A percentile compares a stretch with the other conserved stretches of the same genome.
Evolutionary conservation across 2,113 vertebrate species (phyloP).

Genomic region (Progne subis): DNA sequence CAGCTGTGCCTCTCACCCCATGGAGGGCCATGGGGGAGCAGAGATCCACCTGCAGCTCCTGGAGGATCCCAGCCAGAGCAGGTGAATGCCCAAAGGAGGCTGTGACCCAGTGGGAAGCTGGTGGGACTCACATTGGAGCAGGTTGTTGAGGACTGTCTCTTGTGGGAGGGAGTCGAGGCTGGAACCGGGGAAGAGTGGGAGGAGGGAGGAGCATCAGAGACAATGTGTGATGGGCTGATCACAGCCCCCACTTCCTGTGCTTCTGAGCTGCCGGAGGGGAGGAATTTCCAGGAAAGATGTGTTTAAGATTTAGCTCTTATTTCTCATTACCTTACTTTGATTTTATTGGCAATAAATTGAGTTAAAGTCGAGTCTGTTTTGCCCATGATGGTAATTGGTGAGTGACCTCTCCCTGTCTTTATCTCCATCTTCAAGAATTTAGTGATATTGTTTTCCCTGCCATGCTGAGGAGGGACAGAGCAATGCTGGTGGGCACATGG

Average conservation of each 20-base stretch:
- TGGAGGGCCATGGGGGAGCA: too few species aligned
- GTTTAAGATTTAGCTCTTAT: neutral
- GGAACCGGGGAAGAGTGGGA: neutral
- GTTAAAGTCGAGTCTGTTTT: neutral
- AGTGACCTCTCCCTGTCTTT: neutral
- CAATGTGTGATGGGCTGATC: neutral
- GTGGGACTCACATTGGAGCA: neutral
- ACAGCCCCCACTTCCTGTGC: neutral
- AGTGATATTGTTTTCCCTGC: neutral
- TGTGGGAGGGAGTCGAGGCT: neutral
- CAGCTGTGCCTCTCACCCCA: neutral
- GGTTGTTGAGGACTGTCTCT: neutral
- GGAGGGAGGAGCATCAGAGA: neutral
- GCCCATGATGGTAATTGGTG: neutral
- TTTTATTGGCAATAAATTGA: neutral
- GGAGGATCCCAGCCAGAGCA: neutral
- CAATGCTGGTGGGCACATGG: neutral
- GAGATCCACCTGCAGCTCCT: neutral
- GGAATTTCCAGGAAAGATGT: neutral
- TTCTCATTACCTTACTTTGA: neutral
- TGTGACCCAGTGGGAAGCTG: neutral
- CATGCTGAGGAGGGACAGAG: neutral
- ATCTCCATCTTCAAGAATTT: accelerated
- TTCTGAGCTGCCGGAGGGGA: too few species aligned
- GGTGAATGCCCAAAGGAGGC: neutral